Base-by-base conservation (phyloP, 2,888 invertebrate species). In the Chorisops tibialis region DNA sequence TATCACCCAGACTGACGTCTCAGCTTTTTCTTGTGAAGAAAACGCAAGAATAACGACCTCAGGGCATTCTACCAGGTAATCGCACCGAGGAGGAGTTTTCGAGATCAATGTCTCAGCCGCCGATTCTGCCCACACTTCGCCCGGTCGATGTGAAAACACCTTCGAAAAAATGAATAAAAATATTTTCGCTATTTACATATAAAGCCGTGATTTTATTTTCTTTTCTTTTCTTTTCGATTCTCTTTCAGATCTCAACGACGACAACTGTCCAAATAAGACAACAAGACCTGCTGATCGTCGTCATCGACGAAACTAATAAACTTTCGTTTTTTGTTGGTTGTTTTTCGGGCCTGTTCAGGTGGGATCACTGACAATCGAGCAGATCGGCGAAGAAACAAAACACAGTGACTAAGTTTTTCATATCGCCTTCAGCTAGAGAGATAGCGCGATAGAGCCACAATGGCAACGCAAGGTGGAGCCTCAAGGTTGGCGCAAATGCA, bases 401-500 rank as follows among this genome's bases (percentile, higher is more conserved):
- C 54, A n/a, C 24, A 41, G 14, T 22, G 24, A 30, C 24, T 41
- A 54, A 56, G 56, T 35, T n/a, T n/a, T n/a, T n/a, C 22, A 43
- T 35, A 56, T 56, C 56, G 56, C 56, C 56, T 56, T 45, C 56
- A 30, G 43, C 43, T 56, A 56, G 43, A 43, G 30, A 45, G 43
- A 30, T 56, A 56, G n/a, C 41, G 41, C 14, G 16, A 38, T 43
- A n/a, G 30, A 16, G 43, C 50, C 52, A 59, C 16, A 48, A 78
- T 78, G 78, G 73, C 77, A 70, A 75, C 78, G 74, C 73, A 76
- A 73, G 73, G 72, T 69, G 70, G 70, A 62, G 71, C 67, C 67
- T 80, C 80, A 69, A 78, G 76, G 73, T 72, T 80, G 68, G 72
- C 74, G 38, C 76, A 78, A 70, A 78, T 80, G 75, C 79, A 80